Base-by-base conservation (phyloP, 2,888 invertebrate species). In the Macrosoma leucophasiata region DNA sequence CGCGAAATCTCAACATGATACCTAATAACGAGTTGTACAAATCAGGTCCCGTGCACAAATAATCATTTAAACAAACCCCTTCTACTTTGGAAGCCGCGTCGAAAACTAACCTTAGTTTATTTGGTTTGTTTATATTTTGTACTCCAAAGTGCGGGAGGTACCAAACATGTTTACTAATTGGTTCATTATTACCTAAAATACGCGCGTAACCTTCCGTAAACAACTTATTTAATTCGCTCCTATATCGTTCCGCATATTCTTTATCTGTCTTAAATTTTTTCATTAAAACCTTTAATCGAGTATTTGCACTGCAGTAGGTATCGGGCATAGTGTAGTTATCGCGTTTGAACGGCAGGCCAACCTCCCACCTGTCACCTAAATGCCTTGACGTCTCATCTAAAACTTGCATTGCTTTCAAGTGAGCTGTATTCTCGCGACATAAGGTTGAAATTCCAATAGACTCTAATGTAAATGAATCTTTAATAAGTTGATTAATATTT, bases 91-190 rank as follows among this genome's bases (percentile, higher is more conserved):
- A 35, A 1, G 39, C 46, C 13, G 34, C 31, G 29, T 48, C 45
- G 22, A 39, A 48, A 1, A 48, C 48, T 10, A 38, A n/a, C n/a
- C n/a, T n/a, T n/a, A 49, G 21, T 19, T 46, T 46, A 1, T 31
- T 40, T 5, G 43, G 47, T 28, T 44, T 46, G n/a, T 46, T 49
- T 6, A 23, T 18, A 17, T 44, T 44, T 17, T 34, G 28, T 4
- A 42, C 47, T 4, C 45, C 43, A 32, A 46, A 49, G 18, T 44
- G 43, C 3, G 44, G 30, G 5, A 48, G 19, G 25, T 41, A 39
- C 41, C 44, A 43, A 7, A 37, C n/a, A 29, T 23, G 34, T 30
- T 32, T 22, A 14, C 21, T 29, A 8, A 33, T 32, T 19, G 24
- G 29, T 33, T 44, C 39, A 39, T 31, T 35, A 13, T 28, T 30